Evolutionary conservation across 2,888 invertebrate species (phyloP).

Genomic region (Dusona sp.): DNA sequence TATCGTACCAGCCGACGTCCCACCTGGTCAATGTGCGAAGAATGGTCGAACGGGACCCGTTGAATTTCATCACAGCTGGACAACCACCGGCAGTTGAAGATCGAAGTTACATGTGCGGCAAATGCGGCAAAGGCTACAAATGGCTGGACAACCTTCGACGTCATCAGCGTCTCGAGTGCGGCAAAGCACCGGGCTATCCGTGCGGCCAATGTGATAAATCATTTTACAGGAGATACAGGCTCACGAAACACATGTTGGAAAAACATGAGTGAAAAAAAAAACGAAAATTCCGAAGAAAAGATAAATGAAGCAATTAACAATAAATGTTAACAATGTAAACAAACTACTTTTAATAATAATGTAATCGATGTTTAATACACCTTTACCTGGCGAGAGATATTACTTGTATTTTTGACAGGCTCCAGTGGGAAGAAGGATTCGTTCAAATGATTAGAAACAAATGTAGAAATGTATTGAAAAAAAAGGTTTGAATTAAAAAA

Average conservation of each 20-base stretch:
- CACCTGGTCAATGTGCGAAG: neutral
- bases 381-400: neutral
- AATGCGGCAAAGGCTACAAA: constrained; percentile 84
- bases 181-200: constrained; percentile 80
- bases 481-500: neutral
- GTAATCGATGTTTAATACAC: neutral
- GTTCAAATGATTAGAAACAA: neutral
- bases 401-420: neutral
- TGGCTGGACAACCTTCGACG: constrained; percentile 83
- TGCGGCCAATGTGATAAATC: constrained; percentile 81
- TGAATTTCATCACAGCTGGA: constrained; percentile 33
- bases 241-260: constrained; percentile 84
- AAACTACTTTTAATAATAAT: neutral
- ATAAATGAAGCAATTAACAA: neutral
- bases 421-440: neutral
- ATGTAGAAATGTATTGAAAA: neutral
- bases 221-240: constrained; percentile 85
- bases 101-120: constrained; percentile 82
- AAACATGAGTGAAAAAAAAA: constrained; percentile 77
- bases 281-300: neutral
- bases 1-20: neutral
- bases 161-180: constrained; percentile 84
- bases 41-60: neutral
- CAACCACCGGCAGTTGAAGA: constrained; percentile 70
- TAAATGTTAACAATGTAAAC: neutral